These are phyloP conservation scores for Paramuricea clavata DNA, from an alignment of 92 coral and sea anemone genomes.

Conservation along the genomic window DNA sequence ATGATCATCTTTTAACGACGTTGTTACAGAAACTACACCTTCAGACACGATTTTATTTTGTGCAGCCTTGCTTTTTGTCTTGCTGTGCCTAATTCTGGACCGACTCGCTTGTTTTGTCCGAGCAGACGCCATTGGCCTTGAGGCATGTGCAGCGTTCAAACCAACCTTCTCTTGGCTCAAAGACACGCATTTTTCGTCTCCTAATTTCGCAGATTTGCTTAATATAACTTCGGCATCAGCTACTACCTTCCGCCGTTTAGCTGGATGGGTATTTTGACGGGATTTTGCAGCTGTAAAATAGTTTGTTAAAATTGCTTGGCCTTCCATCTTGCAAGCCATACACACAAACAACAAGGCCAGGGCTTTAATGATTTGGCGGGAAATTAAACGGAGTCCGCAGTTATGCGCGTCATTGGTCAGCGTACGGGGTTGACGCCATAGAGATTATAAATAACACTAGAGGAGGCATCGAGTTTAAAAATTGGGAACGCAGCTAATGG, in stretches of 20 bases:
- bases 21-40: constrained; percentile 65
- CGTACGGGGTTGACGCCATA: background rate
- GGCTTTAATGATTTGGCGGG: background rate
- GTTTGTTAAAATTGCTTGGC: constrained; percentile 86
- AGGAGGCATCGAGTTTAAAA: too few species aligned
- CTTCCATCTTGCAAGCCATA: constrained; percentile 73
- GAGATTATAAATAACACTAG: too few species aligned
- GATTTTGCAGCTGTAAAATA: constrained; percentile 84
- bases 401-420: background rate
- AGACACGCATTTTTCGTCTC: constrained; percentile 10
- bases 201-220: background rate
- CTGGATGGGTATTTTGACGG: constrained; percentile 84
- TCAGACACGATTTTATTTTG: constrained; percentile 11
- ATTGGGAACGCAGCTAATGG: too few species aligned
- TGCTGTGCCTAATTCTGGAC: constrained; percentile 47
- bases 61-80: constrained; percentile 43
- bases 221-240: constrained; percentile 44
- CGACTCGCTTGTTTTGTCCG: constrained; percentile 48
- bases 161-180: background rate
- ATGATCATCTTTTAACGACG: constrained; percentile 88
- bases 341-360: background rate
- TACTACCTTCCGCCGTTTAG: constrained; percentile 91
- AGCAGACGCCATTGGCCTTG: constrained; percentile 30
- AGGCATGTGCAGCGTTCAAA: constrained; percentile 32
- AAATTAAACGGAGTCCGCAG: background rate